A percentile compares a stretch with the other conserved stretches of the same genome.
phyloP scores from a whole-genome alignment of 2,888 invertebrate genomes.

The Diloba caeruleocephala region DNA sequence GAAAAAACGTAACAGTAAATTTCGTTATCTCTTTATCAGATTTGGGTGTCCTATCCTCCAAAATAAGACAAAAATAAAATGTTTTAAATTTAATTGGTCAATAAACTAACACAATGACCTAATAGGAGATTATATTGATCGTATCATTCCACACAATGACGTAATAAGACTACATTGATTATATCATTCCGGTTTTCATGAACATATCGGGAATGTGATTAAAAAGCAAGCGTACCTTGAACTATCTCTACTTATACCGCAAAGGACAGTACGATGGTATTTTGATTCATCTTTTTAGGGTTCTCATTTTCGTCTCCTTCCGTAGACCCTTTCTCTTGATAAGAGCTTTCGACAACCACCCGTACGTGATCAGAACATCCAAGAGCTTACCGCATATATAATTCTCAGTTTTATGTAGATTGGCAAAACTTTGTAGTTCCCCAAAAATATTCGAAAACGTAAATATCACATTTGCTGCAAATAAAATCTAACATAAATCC shows the following conservation, averaged over 20 bases:
- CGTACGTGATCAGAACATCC: slow-evolving; percentile 44
- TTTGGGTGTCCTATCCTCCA: too few species aligned
- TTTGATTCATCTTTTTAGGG: slow-evolving; percentile 34
- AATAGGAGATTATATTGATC: too few species aligned
- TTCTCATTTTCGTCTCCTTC: slow-evolving; percentile 31
- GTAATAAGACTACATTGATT: slow-evolving; percentile 33
- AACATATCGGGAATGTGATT: slow-evolving; percentile 21
- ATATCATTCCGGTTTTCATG: slow-evolving; percentile 24
- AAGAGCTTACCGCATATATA: slow-evolving; percentile 29
- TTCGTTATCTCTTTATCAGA: too few species aligned
- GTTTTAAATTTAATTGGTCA: too few species aligned
- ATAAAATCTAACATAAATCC: slow-evolving; percentile 39
- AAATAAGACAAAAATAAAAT: too few species aligned
- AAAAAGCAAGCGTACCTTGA: too few species aligned
- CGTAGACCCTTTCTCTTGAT: slow-evolving; percentile 38
- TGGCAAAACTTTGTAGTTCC: slow-evolving; percentile 9
- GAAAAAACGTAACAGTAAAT: too few species aligned
- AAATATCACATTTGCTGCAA: slow-evolving; percentile 22
- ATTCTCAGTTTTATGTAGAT: slow-evolving; percentile 31
- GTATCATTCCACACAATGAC: too few species aligned
- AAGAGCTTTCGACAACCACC: slow-evolving; percentile 40
- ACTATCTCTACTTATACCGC: slow-evolving; percentile 28
- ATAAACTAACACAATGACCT: too few species aligned
- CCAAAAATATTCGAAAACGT: slow-evolving; percentile 26
- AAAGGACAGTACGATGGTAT: slow-evolving; percentile 31